Evolutionary conservation across 2,888 invertebrate species (phyloP).

Genomic region (Epistrophe eligans): DNA sequence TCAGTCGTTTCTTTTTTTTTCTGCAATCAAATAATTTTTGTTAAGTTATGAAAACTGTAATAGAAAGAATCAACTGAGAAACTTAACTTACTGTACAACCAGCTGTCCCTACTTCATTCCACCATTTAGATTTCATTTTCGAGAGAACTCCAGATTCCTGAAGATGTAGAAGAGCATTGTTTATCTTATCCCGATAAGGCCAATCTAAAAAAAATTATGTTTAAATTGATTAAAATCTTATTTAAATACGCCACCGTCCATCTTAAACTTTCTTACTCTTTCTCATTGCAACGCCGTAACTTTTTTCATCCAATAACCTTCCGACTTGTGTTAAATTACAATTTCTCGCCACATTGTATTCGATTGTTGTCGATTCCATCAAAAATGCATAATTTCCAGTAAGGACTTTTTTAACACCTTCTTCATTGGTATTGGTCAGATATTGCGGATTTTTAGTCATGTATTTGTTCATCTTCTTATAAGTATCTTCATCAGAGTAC

Average conservation of each 20-base stretch:
- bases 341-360: conserved; percentile 88
- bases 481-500: conserved; percentile 90
- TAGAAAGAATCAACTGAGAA: neutral
- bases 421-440: conserved; percentile 84
- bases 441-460: conserved; percentile 88
- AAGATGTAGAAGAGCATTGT: conserved; percentile 91
- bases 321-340: conserved; percentile 87
- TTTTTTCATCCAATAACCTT: conserved; percentile 88
- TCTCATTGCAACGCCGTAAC: conserved; percentile 89
- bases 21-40: conserved; percentile 45
- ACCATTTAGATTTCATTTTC: conserved; percentile 93
- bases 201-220: conserved; percentile 79
- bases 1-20: conserved; percentile 80
- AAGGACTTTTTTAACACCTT: conserved; percentile 85
- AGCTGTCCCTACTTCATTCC: conserved; percentile 92
- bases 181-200: conserved; percentile 89
- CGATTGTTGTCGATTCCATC: conserved; percentile 91
- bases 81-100: conserved; percentile 87
- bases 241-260: neutral
- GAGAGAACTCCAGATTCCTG: conserved; percentile 93
- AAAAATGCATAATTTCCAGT: conserved; percentile 88
- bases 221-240: neutral
- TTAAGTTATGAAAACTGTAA: neutral
- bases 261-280: conserved; percentile 84
- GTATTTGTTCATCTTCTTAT: conserved; percentile 91